These are phyloP conservation scores for Pterostichus madidus DNA, from an alignment of 2,888 invertebrate genomes.

Conservation along the genomic window DNA sequence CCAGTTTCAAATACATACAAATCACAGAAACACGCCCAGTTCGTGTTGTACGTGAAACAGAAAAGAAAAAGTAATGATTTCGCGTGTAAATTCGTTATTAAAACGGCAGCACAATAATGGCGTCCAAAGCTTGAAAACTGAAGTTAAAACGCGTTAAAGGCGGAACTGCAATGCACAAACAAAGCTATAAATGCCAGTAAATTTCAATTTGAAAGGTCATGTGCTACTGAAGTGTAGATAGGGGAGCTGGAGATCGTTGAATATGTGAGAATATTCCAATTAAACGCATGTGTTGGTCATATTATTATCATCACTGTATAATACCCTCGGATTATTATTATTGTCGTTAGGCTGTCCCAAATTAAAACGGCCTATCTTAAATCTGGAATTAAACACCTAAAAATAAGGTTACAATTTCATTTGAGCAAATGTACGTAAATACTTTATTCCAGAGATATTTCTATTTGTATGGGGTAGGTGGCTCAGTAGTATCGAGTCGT, in stretches of 20 bases:
- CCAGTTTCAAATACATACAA: background rate
- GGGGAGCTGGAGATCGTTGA: background rate
- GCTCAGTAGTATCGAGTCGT: too few relatives aligned
- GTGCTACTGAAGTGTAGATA: background rate
- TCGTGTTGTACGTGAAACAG: background rate
- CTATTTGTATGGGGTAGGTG: too few relatives aligned
- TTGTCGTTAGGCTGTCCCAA: too few relatives aligned
- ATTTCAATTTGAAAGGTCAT: slow-evolving; percentile 49
- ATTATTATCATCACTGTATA: too few relatives aligned
- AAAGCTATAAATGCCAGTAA: slow-evolving; percentile 57
- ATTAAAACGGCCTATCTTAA: too few relatives aligned
- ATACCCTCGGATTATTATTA: too few relatives aligned
- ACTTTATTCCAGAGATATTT: too few relatives aligned
- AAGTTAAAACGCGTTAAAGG: slow-evolving; percentile 12
- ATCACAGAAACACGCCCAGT: slow-evolving; percentile 19
- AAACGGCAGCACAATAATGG: background rate
- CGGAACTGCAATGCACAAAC: slow-evolving; percentile 26
- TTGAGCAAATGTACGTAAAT: too few relatives aligned
- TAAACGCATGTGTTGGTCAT: too few relatives aligned
- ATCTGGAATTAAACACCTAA: too few relatives aligned
- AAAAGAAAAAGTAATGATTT: slow-evolving; percentile 34
- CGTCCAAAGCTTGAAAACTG: background rate
- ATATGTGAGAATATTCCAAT: too few relatives aligned
- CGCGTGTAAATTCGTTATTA: slow-evolving; percentile 26
- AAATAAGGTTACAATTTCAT: too few relatives aligned